Percentiles rank a stretch among this genome's conserved stretches.
phyloP scores from a whole-genome alignment of 1,140 invertebrate genomes.

The Drosophila jambulina region DNA sequence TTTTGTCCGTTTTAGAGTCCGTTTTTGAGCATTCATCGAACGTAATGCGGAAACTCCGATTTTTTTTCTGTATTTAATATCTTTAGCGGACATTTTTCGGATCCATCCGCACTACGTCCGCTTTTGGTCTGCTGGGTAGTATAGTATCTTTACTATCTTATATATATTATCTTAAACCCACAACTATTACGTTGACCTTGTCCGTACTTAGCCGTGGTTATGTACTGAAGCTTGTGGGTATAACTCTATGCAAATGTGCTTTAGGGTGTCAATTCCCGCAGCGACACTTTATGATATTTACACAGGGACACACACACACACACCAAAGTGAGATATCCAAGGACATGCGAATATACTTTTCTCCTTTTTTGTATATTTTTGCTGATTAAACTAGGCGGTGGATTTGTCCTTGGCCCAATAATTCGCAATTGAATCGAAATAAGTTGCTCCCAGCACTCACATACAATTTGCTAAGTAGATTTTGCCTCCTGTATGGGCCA shows the following conservation, averaged over 20 bases:
- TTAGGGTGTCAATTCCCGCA: constrained; percentile 55
- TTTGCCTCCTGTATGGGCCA: constrained; percentile 39
- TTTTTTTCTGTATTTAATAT: too few species aligned
- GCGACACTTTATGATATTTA: constrained; percentile 61
- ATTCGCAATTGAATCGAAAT: constrained; percentile 67
- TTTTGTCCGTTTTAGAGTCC: too few species aligned
- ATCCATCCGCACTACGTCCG: too few species aligned
- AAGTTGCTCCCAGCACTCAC: constrained; percentile 41
- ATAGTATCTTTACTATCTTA: too few species aligned
- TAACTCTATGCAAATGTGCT: constrained; percentile 47
- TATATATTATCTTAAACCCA: too few species aligned
- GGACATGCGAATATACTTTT: constrained; percentile 5
- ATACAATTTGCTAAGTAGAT: constrained; percentile 40
- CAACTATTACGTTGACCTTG: not conserved
- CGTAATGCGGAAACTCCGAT: too few species aligned
- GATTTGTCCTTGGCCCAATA: constrained; percentile 48
- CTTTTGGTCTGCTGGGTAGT: too few species aligned
- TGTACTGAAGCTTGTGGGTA: constrained; percentile 9
- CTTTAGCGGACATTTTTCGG: too few species aligned
- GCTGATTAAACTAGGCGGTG: constrained; percentile 68
- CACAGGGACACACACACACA: not conserved
- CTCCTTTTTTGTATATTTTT: constrained; percentile 48
- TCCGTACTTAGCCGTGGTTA: not conserved
- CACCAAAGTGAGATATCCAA: constrained; percentile 2
- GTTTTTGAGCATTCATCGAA: too few species aligned